phyloP scores from a whole-genome alignment of 30 jellyfish, hydroid and myxozoan genomes.

The Cassiopea xamachana region DNA sequence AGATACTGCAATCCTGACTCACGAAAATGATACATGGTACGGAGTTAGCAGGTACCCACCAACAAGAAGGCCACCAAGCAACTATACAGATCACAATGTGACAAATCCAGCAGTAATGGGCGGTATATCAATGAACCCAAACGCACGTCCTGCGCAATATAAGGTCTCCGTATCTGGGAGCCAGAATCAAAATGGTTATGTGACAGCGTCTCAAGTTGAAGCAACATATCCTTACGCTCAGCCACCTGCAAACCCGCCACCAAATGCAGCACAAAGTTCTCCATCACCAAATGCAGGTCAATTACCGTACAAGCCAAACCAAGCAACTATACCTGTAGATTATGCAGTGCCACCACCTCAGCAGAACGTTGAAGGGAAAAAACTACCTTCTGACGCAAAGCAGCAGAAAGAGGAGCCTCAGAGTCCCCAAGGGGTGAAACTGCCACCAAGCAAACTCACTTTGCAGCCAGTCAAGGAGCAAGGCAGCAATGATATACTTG shows the following conservation, averaged over 20 bases:
- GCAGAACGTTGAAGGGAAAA: slow-evolving; percentile 25
- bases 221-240: slow-evolving; percentile 57
- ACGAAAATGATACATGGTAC: slow-evolving; percentile 67
- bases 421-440: slow-evolving; percentile 5
- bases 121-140: slow-evolving; percentile 55
- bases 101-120: slow-evolving; percentile 39
- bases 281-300: slow-evolving; percentile 9
- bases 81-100: not conserved
- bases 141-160: slow-evolving; percentile 49
- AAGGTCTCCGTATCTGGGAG: slow-evolving; percentile 62
- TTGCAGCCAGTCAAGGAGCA: slow-evolving; percentile 21
- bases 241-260: slow-evolving; percentile 43
- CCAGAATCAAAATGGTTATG: slow-evolving; percentile 47
- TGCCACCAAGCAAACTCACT: slow-evolving; percentile 26
- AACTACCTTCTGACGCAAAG: not conserved
- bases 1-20: slow-evolving; percentile 84
- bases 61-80: slow-evolving; percentile 28
- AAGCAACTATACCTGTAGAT: slow-evolving; percentile 3
- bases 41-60: slow-evolving; percentile 99
- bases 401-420: slow-evolving; percentile 9
- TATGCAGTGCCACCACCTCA: slow-evolving; percentile 61
- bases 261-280: slow-evolving; percentile 19
- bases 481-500: slow-evolving; percentile 20
- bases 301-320: not conserved
- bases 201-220: slow-evolving; percentile 53